These are phyloP conservation scores for Fundulus diaphanus DNA, from an alignment of 2,797 vertebrate genomes.

Conservation along the genomic window DNA sequence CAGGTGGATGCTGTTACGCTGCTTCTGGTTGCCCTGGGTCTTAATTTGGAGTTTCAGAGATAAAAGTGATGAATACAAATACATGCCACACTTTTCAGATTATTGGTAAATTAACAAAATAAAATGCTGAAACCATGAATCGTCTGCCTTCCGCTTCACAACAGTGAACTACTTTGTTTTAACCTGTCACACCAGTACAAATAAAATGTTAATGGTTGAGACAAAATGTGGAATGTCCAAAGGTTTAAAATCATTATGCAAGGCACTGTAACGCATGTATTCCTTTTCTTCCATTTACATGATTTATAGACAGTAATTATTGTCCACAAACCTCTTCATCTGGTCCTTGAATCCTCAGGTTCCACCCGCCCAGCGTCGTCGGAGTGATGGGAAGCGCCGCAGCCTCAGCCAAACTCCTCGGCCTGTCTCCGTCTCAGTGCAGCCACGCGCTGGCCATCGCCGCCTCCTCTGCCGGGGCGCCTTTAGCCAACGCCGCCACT, in stretches of 20 bases:
- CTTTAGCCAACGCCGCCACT: slow-evolving; percentile 92
- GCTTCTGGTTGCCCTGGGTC: too few species aligned
- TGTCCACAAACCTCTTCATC: not conserved
- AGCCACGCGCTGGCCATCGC: slow-evolving; percentile 89
- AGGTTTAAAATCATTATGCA: not conserved
- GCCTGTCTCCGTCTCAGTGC: slow-evolving; percentile 81
- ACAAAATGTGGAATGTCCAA: not conserved
- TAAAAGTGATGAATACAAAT: too few species aligned
- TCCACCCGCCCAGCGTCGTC: slow-evolving; percentile 92
- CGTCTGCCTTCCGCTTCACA: too few species aligned
- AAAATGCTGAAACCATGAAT: not conserved
- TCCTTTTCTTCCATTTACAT: not conserved
- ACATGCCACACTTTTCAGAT: too few species aligned
- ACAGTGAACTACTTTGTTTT: not conserved
- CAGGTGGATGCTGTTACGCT: too few species aligned
- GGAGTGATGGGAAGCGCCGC: slow-evolving; percentile 94
- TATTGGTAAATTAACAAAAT: too few species aligned
- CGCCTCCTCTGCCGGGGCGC: slow-evolving; percentile 90
- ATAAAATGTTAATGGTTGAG: not conserved
- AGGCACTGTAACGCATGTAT: not conserved
- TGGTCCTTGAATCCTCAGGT: slow-evolving; percentile 74
- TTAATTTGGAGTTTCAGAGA: too few species aligned
- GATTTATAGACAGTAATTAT: not conserved
- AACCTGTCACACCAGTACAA: not conserved
- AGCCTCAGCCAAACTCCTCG: slow-evolving; percentile 88